Evolutionary conservation across 2,888 invertebrate genomes (phyloP), one percentile per base, ranked within the genome.

Genomic region (Microplitis manilae): DNA sequence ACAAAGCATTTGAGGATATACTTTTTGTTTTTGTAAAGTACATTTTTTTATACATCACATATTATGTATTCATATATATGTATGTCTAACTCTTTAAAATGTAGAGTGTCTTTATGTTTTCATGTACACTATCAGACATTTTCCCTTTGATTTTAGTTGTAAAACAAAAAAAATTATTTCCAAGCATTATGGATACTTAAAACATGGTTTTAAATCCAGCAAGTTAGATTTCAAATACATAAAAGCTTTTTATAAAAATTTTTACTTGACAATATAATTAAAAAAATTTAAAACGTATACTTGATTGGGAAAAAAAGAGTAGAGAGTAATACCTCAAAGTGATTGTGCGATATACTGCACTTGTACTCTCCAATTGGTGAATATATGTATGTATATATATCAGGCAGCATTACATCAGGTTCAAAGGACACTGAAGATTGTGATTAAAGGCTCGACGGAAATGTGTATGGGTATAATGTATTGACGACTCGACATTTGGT

Each of bases 401-500:
- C 67, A 38, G 38, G 8, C 38, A 38, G 39, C n/a, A 38, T 20
- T 30, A 41, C 13, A 59, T 59, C 50, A 70, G 70, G 70, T 50
- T 70, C 70, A 70, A 70, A 50, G 60, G 70, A 50, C 50, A 50
- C 50, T 60, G 30, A 59, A 59, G 70, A 50, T 59, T 70, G 73
- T 73, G 73, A 73, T 73, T 50, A 73, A 73, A 73, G 73, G 71
- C 71, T 71, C 15, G 61, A 17, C n/a, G 71, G n/a, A 62, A 30
- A 72, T 40, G 40, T 64, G 17, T 40, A 61, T 15, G 39, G 30
- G 6, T 65, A 30, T 20, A 15, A 20, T 40, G 15, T 60, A 30
- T 38, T 60, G 38, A 38, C 67, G 68, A 77, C 75, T 85, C 86
- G 87, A 88, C 89, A 88, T 89, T 89, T 89, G 89, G 89, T 87